A percentile compares a stretch with the other conserved stretches of the same genome.
These are phyloP conservation scores for Muraenolepis orangiensis DNA, from an alignment of 2,797 vertebrate species.

Conservation along the genomic window DNA sequence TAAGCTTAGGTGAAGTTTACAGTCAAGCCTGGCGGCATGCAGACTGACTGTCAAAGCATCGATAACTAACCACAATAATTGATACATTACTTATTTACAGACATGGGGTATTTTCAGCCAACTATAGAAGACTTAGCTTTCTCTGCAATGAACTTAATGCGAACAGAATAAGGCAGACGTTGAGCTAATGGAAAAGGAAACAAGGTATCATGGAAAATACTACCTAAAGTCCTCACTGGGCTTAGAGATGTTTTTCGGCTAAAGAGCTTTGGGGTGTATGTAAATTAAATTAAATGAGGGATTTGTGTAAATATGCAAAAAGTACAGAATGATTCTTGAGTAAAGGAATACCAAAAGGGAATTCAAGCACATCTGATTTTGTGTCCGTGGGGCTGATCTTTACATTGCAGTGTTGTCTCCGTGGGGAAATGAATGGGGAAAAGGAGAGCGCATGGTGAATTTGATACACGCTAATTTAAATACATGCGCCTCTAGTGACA, in stretches of 20 bases:
- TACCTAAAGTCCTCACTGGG: background rate
- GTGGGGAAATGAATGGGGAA: slow-evolving; percentile 19
- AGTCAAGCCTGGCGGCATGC: background rate
- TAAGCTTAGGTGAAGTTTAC: background rate
- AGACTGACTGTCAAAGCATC: background rate
- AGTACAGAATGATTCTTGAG: background rate
- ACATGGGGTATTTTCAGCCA: background rate
- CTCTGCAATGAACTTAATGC: background rate
- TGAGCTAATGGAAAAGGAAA: background rate
- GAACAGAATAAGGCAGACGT: background rate
- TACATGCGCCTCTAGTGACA: slow-evolving; percentile 8
- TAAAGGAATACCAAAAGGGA: background rate
- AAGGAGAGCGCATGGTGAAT: background rate
- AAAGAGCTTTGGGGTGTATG: background rate
- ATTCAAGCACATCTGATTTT: background rate
- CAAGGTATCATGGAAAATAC: background rate
- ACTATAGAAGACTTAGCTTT: background rate
- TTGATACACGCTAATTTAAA: slow-evolving; percentile 11
- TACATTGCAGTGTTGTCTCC: slow-evolving; percentile 16
- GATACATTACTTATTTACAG: background rate
- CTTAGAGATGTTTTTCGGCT: background rate
- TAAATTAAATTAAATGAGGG: background rate
- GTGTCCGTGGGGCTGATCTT: slow-evolving; percentile 19
- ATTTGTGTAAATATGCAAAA: background rate
- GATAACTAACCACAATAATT: background rate